Evolutionary conservation across 2,113 vertebrate genomes (phyloP).

Genomic region (Forbesichthys papilliferus): DNA sequence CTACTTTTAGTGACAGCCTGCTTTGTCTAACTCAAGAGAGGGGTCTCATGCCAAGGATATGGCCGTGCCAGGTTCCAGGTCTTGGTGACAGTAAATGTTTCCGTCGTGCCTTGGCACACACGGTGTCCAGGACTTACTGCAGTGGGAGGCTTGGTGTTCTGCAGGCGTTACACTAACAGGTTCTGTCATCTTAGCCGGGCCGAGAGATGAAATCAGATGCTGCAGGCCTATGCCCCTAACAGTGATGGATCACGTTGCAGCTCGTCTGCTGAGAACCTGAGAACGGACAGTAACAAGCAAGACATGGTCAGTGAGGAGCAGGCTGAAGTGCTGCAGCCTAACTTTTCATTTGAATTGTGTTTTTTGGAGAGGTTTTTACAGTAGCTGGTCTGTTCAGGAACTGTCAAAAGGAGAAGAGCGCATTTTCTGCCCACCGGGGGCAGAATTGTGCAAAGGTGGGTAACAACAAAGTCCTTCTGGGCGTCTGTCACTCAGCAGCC

Average conservation of each 20-base stretch:
- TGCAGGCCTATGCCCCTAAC: conserved; percentile 31
- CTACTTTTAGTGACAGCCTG: conserved; percentile 51
- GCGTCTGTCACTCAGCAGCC: too few species aligned
- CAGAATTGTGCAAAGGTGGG: too few species aligned
- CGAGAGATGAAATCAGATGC: conserved; percentile 54
- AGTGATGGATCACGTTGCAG: conserved; percentile 44
- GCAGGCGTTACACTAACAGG: conserved; percentile 53
- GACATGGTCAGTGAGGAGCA: background rate
- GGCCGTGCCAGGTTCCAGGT: conserved; percentile 48
- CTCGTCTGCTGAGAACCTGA: conserved; percentile 31
- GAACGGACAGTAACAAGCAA: conserved; percentile 20
- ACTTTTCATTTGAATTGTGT: background rate
- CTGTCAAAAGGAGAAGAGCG: too few species aligned
- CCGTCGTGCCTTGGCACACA: conserved; percentile 62
- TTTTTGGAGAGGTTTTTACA: background rate
- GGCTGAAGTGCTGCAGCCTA: conserved; percentile 7
- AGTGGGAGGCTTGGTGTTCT: conserved; percentile 15
- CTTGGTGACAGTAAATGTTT: conserved; percentile 59
- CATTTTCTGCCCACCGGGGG: too few species aligned
- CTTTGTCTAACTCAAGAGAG: conserved; percentile 43
- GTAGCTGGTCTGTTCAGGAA: conserved; percentile 3
- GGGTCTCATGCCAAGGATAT: conserved; percentile 45
- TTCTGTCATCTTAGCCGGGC: conserved; percentile 60
- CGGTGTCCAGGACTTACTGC: conserved; percentile 42
- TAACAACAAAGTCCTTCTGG: too few species aligned